Conservation (phyloP, 2,888 invertebrate genomes). For the Phaedon cochleariae region DNA sequence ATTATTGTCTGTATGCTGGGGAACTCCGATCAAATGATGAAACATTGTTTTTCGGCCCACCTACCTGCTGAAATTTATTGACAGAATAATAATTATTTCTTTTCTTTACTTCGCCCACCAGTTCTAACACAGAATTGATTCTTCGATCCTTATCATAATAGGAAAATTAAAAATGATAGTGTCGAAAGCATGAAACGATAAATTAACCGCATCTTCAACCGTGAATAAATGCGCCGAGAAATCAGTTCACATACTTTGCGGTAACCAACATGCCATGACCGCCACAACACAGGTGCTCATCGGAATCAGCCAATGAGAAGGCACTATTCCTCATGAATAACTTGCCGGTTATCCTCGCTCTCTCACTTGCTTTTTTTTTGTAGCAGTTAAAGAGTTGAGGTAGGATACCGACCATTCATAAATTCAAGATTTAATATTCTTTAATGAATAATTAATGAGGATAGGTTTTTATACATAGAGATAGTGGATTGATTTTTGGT, state of each 20-base stretch:
- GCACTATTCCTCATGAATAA: not conserved
- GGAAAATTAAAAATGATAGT: not conserved
- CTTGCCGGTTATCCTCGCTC: not conserved
- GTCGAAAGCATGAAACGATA: slow-evolving; percentile 11
- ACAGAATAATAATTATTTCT: too few species aligned
- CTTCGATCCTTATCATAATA: not conserved
- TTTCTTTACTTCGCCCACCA: not conserved
- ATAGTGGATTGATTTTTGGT: not conserved
- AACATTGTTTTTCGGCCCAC: too few species aligned
- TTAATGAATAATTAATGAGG: not conserved
- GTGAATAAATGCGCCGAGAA: slow-evolving; percentile 6
- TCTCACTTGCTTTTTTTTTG: not conserved
- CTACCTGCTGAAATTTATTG: too few species aligned
- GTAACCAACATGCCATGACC: slow-evolving; percentile 28
- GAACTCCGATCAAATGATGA: too few species aligned
- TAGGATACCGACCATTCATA: not conserved
- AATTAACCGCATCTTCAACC: slow-evolving; percentile 12
- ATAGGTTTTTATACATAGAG: not conserved
- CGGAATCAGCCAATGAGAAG: not conserved
- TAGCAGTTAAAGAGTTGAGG: not conserved
- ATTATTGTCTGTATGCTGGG: too few species aligned
- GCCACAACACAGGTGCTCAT: not conserved
- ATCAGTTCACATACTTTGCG: slow-evolving; percentile 22
- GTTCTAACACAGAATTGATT: not conserved
- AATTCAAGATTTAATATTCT: not conserved